These are phyloP conservation scores for Spongia lamella DNA, from an alignment of 37 sponge, comb jelly and placozoan species.

Conservation along the genomic window DNA sequence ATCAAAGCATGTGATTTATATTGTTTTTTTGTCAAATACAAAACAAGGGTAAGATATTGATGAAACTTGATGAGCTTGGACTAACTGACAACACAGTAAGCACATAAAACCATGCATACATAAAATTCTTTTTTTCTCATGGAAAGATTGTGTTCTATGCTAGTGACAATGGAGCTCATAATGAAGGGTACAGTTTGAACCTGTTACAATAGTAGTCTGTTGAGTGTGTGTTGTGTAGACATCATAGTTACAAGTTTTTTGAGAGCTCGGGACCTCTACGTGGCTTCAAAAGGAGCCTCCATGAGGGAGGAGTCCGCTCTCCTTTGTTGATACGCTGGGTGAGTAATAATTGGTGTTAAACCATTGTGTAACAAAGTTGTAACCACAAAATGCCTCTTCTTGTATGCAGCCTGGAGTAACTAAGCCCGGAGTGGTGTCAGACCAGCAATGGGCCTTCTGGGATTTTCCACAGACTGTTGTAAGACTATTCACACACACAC, in stretches of 20 bases:
- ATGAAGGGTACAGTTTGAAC: conserved; percentile 15
- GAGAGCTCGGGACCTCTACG: conserved; percentile 56
- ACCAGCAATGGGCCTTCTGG: conserved; percentile 52
- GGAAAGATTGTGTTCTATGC: conserved; percentile 42
- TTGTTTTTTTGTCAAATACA: neutral
- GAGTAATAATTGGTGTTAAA: neutral
- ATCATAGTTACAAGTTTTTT: conserved; percentile 41
- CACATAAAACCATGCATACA: neutral
- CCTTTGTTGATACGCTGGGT: conserved; percentile 46
- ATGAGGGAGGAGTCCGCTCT: conserved; percentile 46
- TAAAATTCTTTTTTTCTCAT: neutral
- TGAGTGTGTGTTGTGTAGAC: neutral
- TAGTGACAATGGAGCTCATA: conserved; percentile 62
- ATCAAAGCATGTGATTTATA: neutral
- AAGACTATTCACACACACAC: neutral
- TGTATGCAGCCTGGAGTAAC: conserved; percentile 31
- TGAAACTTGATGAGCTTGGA: conserved; percentile 16
- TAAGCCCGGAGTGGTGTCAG: conserved; percentile 18
- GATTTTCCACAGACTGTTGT: conserved; percentile 42
- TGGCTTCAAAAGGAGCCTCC: conserved; percentile 46
- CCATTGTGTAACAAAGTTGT: neutral
- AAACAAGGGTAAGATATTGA: conserved; percentile 13
- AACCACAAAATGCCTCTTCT: neutral
- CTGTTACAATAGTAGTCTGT: neutral
- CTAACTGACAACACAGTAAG: conserved; percentile 13